Conservation (phyloP, 2,888 invertebrate genomes). For the Chrysomela aeneicollis region DNA sequence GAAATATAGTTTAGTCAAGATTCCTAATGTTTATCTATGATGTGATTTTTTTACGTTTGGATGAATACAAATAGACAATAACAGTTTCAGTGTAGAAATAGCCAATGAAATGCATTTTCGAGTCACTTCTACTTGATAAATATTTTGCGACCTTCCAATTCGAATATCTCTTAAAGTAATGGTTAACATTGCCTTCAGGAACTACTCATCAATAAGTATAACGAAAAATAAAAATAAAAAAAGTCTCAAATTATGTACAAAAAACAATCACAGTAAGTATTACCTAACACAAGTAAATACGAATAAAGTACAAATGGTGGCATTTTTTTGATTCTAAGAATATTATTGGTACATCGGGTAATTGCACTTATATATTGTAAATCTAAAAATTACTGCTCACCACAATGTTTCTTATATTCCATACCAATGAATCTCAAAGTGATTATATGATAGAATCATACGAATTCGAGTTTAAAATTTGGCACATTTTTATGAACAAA, state of each 20-base stretch:
- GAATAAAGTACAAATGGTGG: slow-evolving; percentile 40
- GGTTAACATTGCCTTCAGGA: slow-evolving; percentile 56
- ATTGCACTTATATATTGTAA: slow-evolving; percentile 52
- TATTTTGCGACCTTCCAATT: slow-evolving; percentile 30
- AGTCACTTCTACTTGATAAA: slow-evolving; percentile 38
- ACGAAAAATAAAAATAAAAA: slow-evolving; percentile 52
- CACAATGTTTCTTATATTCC: slow-evolving; percentile 42
- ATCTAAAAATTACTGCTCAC: slow-evolving; percentile 42
- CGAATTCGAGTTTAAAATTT: slow-evolving; percentile 41
- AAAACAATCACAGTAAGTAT: slow-evolving; percentile 56
- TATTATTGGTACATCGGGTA: slow-evolving; percentile 51
- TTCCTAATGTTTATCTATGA: too few relatives aligned
- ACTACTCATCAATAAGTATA: slow-evolving; percentile 52
- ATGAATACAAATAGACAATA: too few relatives aligned
- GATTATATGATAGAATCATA: slow-evolving; percentile 14
- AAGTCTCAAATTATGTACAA: slow-evolving; percentile 54
- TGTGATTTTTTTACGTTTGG: background rate
- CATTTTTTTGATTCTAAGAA: slow-evolving; percentile 38
- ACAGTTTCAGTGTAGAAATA: background rate
- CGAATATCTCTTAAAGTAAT: slow-evolving; percentile 49
- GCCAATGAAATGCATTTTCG: slow-evolving; percentile 18
- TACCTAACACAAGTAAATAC: slow-evolving; percentile 42
- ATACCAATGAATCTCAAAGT: background rate
- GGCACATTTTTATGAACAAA: slow-evolving; percentile 47
- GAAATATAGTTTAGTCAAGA: too few relatives aligned